These are phyloP conservation scores for Cepaea hortensis DNA, from an alignment of 2,888 invertebrate species.

Conservation along the genomic window DNA sequence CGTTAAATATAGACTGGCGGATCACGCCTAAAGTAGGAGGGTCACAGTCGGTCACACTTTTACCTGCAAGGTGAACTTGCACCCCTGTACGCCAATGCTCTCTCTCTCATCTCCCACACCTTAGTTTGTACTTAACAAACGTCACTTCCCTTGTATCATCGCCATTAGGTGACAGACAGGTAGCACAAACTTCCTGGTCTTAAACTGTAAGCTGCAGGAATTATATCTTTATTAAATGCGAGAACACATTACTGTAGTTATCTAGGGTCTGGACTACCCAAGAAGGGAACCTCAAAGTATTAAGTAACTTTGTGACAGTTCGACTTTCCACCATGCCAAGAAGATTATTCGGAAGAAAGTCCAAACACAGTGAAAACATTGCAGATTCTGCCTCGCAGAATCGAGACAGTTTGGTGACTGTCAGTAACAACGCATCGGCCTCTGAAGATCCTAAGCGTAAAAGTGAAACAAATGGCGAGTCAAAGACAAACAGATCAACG, in stretches of 20 bases:
- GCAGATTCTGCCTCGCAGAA: slow-evolving; percentile 32
- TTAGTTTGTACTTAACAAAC: background rate
- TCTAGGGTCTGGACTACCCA: no score
- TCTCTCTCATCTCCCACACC: background rate
- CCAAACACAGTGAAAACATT: slow-evolving; percentile 47
- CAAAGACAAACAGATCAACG: slow-evolving; percentile 25
- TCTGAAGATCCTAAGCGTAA: slow-evolving; percentile 36
- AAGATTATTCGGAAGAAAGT: slow-evolving; percentile 57
- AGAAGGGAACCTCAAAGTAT: background rate
- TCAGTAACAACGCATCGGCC: slow-evolving; percentile 51
- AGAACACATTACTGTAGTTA: background rate
- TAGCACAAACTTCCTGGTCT: slow-evolving; percentile 24
- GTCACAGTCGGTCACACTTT: background rate
- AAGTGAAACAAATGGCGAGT: slow-evolving; percentile 54
- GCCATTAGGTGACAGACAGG: slow-evolving; percentile 9
- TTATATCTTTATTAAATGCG: background rate
- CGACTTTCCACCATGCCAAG: slow-evolving; percentile 49
- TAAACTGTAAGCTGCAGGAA: background rate
- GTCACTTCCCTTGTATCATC: slow-evolving; percentile 31
- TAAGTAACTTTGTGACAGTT: background rate
- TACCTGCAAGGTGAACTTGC: slow-evolving; percentile 8
- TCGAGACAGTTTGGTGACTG: background rate
- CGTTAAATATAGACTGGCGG: background rate
- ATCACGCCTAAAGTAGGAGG: background rate
- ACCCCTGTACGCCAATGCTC: background rate